Evolutionary conservation across 2,888 invertebrate genomes (phyloP).

Genomic region (Agrilus mali): DNA sequence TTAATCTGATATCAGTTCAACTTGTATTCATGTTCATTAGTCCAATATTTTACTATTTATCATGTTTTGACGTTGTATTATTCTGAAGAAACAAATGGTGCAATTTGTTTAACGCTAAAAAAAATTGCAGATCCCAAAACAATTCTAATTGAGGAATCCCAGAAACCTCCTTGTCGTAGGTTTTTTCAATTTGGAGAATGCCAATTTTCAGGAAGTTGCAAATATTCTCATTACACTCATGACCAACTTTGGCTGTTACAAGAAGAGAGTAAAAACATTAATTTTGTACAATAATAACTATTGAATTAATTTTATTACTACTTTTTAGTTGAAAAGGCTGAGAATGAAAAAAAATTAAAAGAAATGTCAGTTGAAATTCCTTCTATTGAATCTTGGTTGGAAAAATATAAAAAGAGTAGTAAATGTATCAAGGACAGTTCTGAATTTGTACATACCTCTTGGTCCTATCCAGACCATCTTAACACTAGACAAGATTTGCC

Average conservation of each 20-base stretch:
- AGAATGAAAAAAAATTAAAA: slow-evolving; percentile 17
- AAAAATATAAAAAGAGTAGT: slow-evolving; percentile 28
- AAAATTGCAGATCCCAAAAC: slow-evolving; percentile 44
- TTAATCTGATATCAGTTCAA: too few relatives aligned
- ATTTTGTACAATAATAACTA: neutral
- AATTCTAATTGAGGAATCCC: slow-evolving; percentile 47
- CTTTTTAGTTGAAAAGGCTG: slow-evolving; percentile 29
- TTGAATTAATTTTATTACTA: neutral
- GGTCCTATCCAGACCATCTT: slow-evolving; percentile 41
- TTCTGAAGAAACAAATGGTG: neutral
- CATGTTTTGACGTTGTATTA: neutral
- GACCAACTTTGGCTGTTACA: slow-evolving; percentile 44
- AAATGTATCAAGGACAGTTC: slow-evolving; percentile 29
- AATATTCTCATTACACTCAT: slow-evolving; percentile 54
- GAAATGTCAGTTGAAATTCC: slow-evolving; percentile 24
- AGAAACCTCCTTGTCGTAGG: slow-evolving; percentile 49
- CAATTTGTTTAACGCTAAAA: neutral
- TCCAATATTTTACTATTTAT: neutral
- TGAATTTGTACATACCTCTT: slow-evolving; percentile 37
- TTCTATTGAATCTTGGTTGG: slow-evolving; percentile 31
- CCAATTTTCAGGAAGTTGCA: slow-evolving; percentile 51
- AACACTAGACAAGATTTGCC: slow-evolving; percentile 42
- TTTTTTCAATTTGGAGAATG: slow-evolving; percentile 46
- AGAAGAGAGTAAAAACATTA: slow-evolving; percentile 31
- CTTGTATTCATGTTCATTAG: too few relatives aligned